A percentile compares a stretch with the other conserved stretches of the same genome.
These are phyloP conservation scores for Beris chalybata DNA, from an alignment of 2,888 invertebrate genomes.

Conservation along the genomic window DNA sequence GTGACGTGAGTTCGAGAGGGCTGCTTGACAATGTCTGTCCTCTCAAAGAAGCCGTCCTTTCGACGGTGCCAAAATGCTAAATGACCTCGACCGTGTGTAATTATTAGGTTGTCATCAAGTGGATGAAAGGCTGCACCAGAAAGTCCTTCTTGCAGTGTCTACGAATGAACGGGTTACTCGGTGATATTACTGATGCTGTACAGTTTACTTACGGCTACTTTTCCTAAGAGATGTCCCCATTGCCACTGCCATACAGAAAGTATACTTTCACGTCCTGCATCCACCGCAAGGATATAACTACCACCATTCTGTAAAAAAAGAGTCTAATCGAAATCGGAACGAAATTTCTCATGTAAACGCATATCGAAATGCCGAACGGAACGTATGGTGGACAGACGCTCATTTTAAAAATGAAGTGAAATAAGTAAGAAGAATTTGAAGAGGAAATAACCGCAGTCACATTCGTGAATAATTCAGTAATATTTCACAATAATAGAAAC, in stretches of 20 bases:
- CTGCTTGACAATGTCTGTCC: slow-evolving; percentile 88
- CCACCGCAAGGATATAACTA: slow-evolving; percentile 85
- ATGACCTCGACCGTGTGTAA: slow-evolving; percentile 90
- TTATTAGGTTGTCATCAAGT: slow-evolving; percentile 84
- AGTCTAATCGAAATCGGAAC: neutral
- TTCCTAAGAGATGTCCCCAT: slow-evolving; percentile 88
- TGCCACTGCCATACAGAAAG: slow-evolving; percentile 96
- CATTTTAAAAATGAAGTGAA: neutral
- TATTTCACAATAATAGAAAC: too few relatives aligned
- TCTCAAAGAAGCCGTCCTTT: slow-evolving; percentile 87
- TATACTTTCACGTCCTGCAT: slow-evolving; percentile 86
- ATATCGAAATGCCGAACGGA: neutral
- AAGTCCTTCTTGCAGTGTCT: slow-evolving; percentile 88
- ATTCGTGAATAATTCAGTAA: too few relatives aligned
- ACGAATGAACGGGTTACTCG: slow-evolving; percentile 33
- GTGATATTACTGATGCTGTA: slow-evolving; percentile 6
- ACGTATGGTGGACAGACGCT: neutral
- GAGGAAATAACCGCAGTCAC: neutral
- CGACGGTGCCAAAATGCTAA: slow-evolving; percentile 90
- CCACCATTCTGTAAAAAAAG: slow-evolving; percentile 72
- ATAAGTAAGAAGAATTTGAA: neutral
- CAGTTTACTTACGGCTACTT: slow-evolving; percentile 78
- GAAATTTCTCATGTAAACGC: too few relatives aligned
- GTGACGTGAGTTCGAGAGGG: slow-evolving; percentile 83
- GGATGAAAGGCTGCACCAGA: slow-evolving; percentile 91